These are phyloP conservation scores for Pelobates fuscus DNA, from an alignment of 2,113 vertebrate genomes.

Conservation along the genomic window DNA sequence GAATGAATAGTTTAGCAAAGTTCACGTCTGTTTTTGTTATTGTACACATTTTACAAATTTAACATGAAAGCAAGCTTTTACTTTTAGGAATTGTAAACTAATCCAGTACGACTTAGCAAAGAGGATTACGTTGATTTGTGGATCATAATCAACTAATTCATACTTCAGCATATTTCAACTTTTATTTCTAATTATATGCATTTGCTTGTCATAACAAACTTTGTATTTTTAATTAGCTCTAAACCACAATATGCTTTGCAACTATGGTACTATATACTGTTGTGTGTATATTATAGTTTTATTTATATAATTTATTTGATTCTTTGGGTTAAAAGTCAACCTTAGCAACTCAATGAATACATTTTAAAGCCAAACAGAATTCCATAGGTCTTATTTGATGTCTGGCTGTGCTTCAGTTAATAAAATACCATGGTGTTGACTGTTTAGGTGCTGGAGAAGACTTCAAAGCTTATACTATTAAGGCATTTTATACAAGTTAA, in stretches of 20 bases:
- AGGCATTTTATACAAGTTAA: too few species aligned
- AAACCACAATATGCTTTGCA: slow-evolving; percentile 9
- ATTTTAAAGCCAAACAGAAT: slow-evolving; percentile 12
- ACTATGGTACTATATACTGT: slow-evolving; percentile 11
- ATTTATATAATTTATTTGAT: slow-evolving; percentile 30
- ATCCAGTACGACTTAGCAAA: slow-evolving; percentile 11
- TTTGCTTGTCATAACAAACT: not conserved
- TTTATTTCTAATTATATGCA: slow-evolving; percentile 9
- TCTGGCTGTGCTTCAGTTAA: too few species aligned
- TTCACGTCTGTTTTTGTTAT: slow-evolving; percentile 22
- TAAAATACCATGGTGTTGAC: too few species aligned
- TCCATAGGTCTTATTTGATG: too few species aligned
- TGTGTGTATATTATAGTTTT: slow-evolving; percentile 22
- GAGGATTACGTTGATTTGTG: not conserved
- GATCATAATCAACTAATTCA: slow-evolving; percentile 19
- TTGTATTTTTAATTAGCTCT: not conserved
- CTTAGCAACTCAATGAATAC: slow-evolving; percentile 28
- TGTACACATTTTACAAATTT: slow-evolving; percentile 13
- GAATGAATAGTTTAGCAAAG: slow-evolving; percentile 1
- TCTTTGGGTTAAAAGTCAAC: slow-evolving; percentile 22
- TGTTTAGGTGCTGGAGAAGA: too few species aligned
- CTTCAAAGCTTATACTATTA: too few species aligned
- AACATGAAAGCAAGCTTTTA: slow-evolving; percentile 1
- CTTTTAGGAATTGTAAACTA: slow-evolving; percentile 9
- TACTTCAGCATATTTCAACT: not conserved